phyloP scores from a whole-genome alignment of 2,797 vertebrate genomes.

The Australoheros facetus region DNA sequence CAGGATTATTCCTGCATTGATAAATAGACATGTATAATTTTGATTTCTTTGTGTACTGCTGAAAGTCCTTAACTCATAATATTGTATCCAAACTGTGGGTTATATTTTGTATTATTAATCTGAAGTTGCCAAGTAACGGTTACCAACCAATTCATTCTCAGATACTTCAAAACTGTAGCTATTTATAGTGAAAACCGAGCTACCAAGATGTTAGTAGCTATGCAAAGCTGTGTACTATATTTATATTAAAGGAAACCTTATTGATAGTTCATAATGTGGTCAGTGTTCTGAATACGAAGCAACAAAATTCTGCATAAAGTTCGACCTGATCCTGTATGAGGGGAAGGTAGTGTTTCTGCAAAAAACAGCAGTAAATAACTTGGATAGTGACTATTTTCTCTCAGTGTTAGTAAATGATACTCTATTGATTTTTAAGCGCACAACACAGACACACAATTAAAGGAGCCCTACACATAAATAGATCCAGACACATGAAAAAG shows the following conservation, averaged over 20 bases:
- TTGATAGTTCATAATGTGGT: not conserved
- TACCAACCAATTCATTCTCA: not conserved
- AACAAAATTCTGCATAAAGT: not conserved
- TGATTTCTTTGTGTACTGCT: not conserved
- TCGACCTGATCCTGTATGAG: not conserved
- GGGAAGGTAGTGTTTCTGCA: not conserved
- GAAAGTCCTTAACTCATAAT: not conserved
- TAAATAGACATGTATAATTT: not conserved
- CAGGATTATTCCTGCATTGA: not conserved
- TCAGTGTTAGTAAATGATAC: not conserved
- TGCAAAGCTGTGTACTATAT: not conserved
- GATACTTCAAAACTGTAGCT: not conserved
- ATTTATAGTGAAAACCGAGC: not conserved
- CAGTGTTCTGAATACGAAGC: not conserved
- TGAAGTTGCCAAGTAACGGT: not conserved
- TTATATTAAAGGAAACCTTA: not conserved
- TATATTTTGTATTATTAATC: not conserved
- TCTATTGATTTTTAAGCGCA: not conserved
- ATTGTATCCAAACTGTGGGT: not conserved
- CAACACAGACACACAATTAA: not conserved
- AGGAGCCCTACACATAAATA: not conserved
- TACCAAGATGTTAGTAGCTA: not conserved
- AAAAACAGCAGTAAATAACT: not conserved
- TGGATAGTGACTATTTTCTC: not conserved
- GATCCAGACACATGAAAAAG: conserved; percentile 3